Evolutionary conservation across 2,888 invertebrate genomes (phyloP).

Genomic region (Callinectes sapidus): DNA sequence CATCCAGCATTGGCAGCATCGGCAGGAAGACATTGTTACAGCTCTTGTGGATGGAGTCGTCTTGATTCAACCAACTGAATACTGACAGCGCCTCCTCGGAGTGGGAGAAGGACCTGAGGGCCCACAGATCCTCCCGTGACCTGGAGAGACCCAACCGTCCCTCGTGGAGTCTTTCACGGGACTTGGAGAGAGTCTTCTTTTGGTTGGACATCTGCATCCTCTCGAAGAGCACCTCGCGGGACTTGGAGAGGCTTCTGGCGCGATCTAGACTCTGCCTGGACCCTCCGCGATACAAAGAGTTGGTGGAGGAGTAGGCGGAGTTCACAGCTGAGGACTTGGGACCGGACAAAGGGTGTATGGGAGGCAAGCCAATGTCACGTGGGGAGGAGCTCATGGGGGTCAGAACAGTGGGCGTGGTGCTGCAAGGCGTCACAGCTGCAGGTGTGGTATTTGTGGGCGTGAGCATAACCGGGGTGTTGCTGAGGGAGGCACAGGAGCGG

Average conservation of each 20-base stretch:
- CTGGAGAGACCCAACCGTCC: constrained; percentile 74
- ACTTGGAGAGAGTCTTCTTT: constrained; percentile 74
- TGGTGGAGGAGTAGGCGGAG: constrained; percentile 60
- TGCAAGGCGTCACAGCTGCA: constrained; percentile 50
- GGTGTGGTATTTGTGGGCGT: constrained; percentile 53
- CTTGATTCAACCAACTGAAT: constrained; percentile 64
- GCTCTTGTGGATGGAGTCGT: constrained; percentile 67
- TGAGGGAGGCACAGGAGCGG: constrained; percentile 51
- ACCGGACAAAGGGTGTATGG: constrained; percentile 53
- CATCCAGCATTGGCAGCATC: constrained; percentile 62
- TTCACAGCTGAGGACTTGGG: constrained; percentile 56
- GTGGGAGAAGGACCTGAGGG: constrained; percentile 66
- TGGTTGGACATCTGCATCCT: constrained; percentile 75
- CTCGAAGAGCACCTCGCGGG: constrained; percentile 78
- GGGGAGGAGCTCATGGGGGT: constrained; percentile 64
- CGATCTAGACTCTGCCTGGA: constrained; percentile 67
- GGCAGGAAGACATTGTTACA: constrained; percentile 70
- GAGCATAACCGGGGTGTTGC: constrained; percentile 44
- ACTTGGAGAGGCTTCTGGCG: constrained; percentile 77
- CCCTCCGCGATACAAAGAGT: constrained; percentile 65
- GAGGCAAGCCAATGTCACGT: constrained; percentile 64
- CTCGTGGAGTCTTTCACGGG: constrained; percentile 75
- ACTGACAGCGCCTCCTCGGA: constrained; percentile 70
- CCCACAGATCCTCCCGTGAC: constrained; percentile 74
- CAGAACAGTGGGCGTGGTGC: constrained; percentile 57